Evolutionary conservation across 2,888 invertebrate species (phyloP), one percentile per base, ranked within the genome.

Genomic region (Chymomyza procnemis): DNA sequence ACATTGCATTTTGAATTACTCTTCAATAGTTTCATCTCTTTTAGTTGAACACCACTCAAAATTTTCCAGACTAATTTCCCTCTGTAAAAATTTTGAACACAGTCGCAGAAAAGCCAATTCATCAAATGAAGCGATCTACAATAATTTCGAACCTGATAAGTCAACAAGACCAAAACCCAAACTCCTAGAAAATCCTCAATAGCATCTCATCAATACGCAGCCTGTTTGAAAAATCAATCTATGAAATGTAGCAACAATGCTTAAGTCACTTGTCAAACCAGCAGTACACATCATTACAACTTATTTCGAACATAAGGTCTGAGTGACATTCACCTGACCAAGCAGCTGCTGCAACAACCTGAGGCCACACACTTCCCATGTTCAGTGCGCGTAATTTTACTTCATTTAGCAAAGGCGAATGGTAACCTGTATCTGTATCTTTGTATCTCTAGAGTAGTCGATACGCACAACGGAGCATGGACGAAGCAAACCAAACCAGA

Each of bases 311-410:
- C 60, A 64, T 34, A 61, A 30, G 60, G 6, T 26, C 6, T 6
- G 56, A 46, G 4, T 54, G 21, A 54, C 54, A 21, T 18, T 4
- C 14, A 50, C 21, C 21, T 54, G 18, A 41, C 34, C 34, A 41
- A 41, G 80, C 80, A 81, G 74, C 86, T 81, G 86, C 73, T 78
- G 86, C 85, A 85, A 83, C 80, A 82, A 64, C 65, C 57, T 41
- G 5, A 8, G 21, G 54, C 41, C 76, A 73, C 76, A 69, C 26
- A 34, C 46, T 12, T 26, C 58, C 50, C 69, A 16, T 75, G 71
- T 59, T 78, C 67, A 67, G 3, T 61, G 67, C 61, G 63, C 34
- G 68, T 30, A 46, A 64, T 73, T 74, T 76, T 73, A 85, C 81
- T 81, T 83, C 78, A 81, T 81, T 81, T 85, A 4, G 16, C 50